phyloP scores from a whole-genome alignment of 2,113 vertebrate genomes.

The Gnathonemus echidnorhynchus region DNA sequence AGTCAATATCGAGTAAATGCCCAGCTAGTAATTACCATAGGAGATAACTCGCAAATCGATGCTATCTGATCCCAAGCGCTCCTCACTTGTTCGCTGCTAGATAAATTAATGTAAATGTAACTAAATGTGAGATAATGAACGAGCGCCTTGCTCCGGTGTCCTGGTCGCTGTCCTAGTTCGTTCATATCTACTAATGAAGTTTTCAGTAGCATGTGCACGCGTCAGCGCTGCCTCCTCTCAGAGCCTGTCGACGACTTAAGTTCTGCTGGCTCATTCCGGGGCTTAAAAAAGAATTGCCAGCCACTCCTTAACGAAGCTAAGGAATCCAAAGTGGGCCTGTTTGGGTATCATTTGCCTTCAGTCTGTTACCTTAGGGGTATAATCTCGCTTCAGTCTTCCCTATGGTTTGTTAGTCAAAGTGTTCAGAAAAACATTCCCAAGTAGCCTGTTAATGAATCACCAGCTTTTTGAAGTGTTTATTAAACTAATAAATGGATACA shows the following conservation, averaged over 20 bases:
- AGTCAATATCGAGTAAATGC: neutral
- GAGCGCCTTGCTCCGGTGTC: neutral
- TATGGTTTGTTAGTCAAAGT: neutral
- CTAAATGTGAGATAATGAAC: neutral
- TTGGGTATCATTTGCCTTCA: neutral
- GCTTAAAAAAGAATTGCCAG: neutral
- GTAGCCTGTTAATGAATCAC: neutral
- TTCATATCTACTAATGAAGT: neutral
- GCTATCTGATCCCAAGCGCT: neutral
- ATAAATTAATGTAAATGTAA: neutral
- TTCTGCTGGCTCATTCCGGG: neutral
- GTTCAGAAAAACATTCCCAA: neutral
- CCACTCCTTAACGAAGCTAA: neutral
- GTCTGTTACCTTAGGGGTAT: neutral
- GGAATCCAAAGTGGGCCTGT: neutral
- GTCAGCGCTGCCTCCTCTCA: neutral
- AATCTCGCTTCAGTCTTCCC: neutral
- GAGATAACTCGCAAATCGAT: neutral
- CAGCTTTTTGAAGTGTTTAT: neutral
- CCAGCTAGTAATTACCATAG: neutral
- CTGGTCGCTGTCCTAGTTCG: neutral
- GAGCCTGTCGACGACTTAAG: neutral
- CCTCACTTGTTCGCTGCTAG: neutral
- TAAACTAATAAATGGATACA: neutral
- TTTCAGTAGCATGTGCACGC: neutral